Evolutionary conservation across 1,140 invertebrate genomes (phyloP).

Genomic region (Mizuhopecten yessoensis): DNA sequence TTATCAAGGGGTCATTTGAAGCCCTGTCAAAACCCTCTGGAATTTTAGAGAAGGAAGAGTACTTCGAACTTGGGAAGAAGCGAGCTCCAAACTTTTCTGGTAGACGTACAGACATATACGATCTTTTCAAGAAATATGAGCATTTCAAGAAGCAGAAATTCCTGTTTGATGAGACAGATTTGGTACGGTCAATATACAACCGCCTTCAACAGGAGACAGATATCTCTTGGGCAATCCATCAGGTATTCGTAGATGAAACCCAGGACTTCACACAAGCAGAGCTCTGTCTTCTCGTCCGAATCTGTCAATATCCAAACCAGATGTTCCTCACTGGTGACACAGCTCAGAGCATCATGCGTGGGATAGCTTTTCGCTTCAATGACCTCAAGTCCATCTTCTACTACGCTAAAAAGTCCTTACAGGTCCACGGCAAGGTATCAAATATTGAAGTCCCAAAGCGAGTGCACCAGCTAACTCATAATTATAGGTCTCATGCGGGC

Average conservation of each 20-base stretch:
- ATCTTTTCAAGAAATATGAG: constrained; percentile 68
- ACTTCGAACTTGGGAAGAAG: constrained; percentile 74
- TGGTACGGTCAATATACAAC: constrained; percentile 68
- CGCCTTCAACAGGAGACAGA: constrained; percentile 54
- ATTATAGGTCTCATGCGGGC: constrained; percentile 80
- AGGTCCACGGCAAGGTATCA: constrained; percentile 68
- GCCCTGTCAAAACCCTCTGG: constrained; percentile 66
- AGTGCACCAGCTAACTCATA: constrained; percentile 79
- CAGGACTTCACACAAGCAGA: constrained; percentile 82
- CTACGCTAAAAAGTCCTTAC: constrained; percentile 74
- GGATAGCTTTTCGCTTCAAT: constrained; percentile 79
- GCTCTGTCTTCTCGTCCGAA: constrained; percentile 75
- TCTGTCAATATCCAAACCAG: constrained; percentile 78
- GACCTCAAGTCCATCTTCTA: constrained; percentile 79
- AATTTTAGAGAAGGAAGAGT: constrained; percentile 68
- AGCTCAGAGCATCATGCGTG: constrained; percentile 81
- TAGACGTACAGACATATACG: constrained; percentile 71
- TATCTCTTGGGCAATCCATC: constrained; percentile 73
- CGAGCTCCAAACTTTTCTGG: constrained; percentile 77
- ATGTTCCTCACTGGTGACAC: constrained; percentile 82
- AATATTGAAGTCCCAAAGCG: constrained; percentile 68
- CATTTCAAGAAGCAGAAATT: constrained; percentile 69
- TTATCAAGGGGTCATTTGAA: constrained; percentile 79
- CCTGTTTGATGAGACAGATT: constrained; percentile 78
- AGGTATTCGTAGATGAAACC: constrained; percentile 81